Evolutionary conservation across 1,140 invertebrate species (phyloP), one percentile per base, ranked within the genome.

Genomic region (Lasioglossum baleicum): DNA sequence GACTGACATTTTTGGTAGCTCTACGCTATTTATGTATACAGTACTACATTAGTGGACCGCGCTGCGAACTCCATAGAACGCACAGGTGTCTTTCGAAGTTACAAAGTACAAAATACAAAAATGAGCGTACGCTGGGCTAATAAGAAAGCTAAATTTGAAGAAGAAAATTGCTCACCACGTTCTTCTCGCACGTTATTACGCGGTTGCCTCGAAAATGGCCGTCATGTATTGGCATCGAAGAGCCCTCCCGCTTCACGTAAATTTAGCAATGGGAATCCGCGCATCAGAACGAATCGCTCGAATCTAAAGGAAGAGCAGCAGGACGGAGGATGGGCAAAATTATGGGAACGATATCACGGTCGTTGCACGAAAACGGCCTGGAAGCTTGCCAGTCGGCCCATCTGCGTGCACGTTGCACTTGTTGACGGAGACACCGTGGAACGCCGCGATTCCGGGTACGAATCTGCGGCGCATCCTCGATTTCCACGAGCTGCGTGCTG

Each of bases 291-390:
- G 69, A 83, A 69, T 83, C 70, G 74, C 63, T 80, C 73, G 67
- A 70, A 63, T 48, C 48, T 42, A 42, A 70, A 75, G 48, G 53
- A 76, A 77, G 58, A 81, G 58, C 67, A 53, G 53, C 7, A 60
- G 53, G 81, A 77, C 56, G 58, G 82, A 83, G 75, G 74, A 82
- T 76, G 68, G 61, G 48, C 64, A 53, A 61, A 87, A 78, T 87
- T 88, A 86, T 86, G 86, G 84, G 78, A 82, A 84, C 86, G 86
- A 88, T 87, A 88, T 88, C 87, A 87, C 82, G 87, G 87, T 87
- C 86, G 84, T 82, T 88, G 86, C 86, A 84, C 86, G 86, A 84
- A 86, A 88, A 83, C 72, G 83, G 78, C 80, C 83, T 88, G 87
- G 87, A 88, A 72, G 71, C 79, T 77, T 85, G 87, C 86, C 87